Conservation (phyloP, 2,113 vertebrate species). For the Cyanoderma ruficeps region DNA sequence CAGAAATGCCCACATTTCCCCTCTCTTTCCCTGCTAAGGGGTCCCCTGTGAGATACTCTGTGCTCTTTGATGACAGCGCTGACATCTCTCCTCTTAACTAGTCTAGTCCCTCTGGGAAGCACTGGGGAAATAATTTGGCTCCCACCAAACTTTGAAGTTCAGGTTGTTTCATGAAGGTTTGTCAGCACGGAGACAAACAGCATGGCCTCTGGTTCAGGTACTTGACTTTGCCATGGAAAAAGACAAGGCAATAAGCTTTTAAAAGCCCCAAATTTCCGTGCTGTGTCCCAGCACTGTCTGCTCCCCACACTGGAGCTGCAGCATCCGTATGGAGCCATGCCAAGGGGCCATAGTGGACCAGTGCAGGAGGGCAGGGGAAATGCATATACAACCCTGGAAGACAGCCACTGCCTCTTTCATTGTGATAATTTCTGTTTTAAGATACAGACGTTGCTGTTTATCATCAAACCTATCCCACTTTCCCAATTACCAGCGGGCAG, state of each 20-base stretch:
- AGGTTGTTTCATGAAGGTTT: slow-evolving; percentile 5
- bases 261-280: neutral
- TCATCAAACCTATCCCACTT: neutral
- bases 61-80: slow-evolving; percentile 34
- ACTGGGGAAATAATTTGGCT: slow-evolving; percentile 2
- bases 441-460: neutral
- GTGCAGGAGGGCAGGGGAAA: neutral
- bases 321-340: neutral
- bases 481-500: neutral
- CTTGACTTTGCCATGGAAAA: neutral
- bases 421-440: neutral
- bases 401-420: neutral
- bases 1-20: slow-evolving; percentile 16
- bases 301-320: neutral
- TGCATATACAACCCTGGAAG: neutral
- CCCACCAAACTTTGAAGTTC: slow-evolving; percentile 31
- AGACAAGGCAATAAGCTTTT: neutral
- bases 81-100: slow-evolving; percentile 6
- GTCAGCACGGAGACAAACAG: neutral
- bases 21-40: neutral
- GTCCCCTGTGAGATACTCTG: slow-evolving; percentile 33
- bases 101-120: neutral
- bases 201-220: neutral
- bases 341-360: accelerated
- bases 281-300: neutral